Evolutionary conservation across 1,140 invertebrate species (phyloP).

Genomic region (Calephelis virginiensis): DNA sequence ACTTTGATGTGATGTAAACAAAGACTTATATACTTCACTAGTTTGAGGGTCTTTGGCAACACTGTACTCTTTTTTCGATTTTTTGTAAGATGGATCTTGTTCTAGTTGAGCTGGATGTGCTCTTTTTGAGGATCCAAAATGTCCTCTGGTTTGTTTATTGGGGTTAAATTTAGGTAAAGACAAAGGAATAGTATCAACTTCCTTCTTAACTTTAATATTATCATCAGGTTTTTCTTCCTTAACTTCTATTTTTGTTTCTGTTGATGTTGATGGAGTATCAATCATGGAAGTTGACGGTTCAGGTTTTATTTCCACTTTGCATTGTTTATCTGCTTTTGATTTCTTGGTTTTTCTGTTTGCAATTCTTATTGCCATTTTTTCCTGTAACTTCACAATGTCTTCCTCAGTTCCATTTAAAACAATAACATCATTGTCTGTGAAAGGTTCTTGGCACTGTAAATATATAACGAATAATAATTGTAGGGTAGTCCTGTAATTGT

Average conservation of each 20-base stretch:
- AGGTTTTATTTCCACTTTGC: slow-evolving; percentile 39
- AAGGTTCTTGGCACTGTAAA: slow-evolving; percentile 88
- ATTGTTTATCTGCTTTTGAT: slow-evolving; percentile 45
- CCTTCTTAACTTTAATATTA: slow-evolving; percentile 46
- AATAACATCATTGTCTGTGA: slow-evolving; percentile 88
- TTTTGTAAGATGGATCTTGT: slow-evolving; percentile 85
- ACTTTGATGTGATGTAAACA: slow-evolving; percentile 94
- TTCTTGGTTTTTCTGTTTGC: slow-evolving; percentile 86
- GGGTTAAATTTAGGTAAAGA: slow-evolving; percentile 67
- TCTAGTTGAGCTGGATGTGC: slow-evolving; percentile 58
- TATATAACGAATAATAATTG: slow-evolving; percentile 22
- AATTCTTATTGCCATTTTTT: slow-evolving; percentile 82
- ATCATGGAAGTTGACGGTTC: slow-evolving; percentile 37
- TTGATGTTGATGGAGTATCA: slow-evolving; percentile 34
- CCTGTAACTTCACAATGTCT: slow-evolving; percentile 84
- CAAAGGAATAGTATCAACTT: slow-evolving; percentile 67
- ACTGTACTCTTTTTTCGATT: slow-evolving; percentile 88
- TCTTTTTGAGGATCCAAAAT: slow-evolving; percentile 63
- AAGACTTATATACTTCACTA: slow-evolving; percentile 94
- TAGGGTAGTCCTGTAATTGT: too few relatives aligned
- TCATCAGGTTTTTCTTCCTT: slow-evolving; percentile 44
- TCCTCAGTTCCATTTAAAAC: slow-evolving; percentile 92
- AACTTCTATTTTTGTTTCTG: slow-evolving; percentile 33
- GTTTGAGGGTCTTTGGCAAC: slow-evolving; percentile 95
- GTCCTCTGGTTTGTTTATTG: slow-evolving; percentile 66